Evolutionary conservation across 2,113 vertebrate species (phyloP), one percentile per base, ranked within the genome.

Genomic region (Fregetta grallaria): DNA sequence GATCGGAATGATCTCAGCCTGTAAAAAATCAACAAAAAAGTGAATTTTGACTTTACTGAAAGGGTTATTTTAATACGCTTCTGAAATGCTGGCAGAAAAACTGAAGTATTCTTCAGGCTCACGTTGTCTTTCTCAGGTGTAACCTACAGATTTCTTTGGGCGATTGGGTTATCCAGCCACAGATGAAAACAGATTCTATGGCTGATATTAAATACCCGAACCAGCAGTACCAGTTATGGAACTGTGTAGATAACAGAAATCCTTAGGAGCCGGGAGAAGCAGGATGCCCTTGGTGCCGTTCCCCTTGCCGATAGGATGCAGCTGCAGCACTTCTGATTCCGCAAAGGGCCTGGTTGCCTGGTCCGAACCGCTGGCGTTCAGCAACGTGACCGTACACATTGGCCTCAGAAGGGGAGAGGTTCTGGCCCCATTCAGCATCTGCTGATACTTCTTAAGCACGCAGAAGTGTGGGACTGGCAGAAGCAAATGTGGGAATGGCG

Each of bases 381-480:
- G 67, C 38, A 15, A 6, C 4, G 1, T 10, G 40, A 25, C 42
- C 1, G 0, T 7, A 6, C 36, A 4, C 45, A 3, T n/a, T 6
- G 7, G 40, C 63, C 47, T 19, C 17, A 7, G 11, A 11, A 19
- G 17, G 25, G 53, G 49, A 61, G 44, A 73, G 22, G 23, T 34
- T 32, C 76, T 70, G 45, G 25, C 53, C 10, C 34, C 16, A 0
- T 15, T 34, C 61, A 30, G 61, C 44, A 22, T 58, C 40, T 78
- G 59, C 44, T 65, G 50, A 3, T 65, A 5, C 55, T 86, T 85
- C 89, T 75, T 44, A 13, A 42, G 19, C 22, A 22, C 11, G 4
- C 29, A 61, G 55, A 36, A 5, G 53, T 73, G 53, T 88, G 78
- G 53, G 77, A 44, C 78, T 55, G 65, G 61, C 80, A 56, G 56